phyloP scores from a whole-genome alignment of 2,797 vertebrate species.

The Lycodopsis pacificus region DNA sequence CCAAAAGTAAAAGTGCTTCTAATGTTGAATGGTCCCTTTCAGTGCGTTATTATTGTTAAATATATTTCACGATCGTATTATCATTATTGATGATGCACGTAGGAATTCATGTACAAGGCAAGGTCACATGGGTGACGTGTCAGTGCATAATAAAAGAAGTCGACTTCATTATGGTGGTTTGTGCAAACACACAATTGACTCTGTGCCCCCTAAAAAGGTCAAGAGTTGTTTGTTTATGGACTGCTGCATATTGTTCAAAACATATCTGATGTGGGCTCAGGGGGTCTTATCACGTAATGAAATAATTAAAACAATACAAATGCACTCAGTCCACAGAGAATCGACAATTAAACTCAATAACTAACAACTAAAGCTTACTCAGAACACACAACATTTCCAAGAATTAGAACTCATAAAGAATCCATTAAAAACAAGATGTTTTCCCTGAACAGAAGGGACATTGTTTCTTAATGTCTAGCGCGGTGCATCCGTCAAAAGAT shows the following conservation, averaged over 20 bases:
- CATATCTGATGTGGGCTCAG: slow-evolving; percentile 30
- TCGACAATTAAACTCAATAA: slow-evolving; percentile 68
- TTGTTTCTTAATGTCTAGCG: slow-evolving; percentile 58
- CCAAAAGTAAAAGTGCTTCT: neutral
- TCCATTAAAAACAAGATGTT: slow-evolving; percentile 65
- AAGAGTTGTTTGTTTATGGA: slow-evolving; percentile 34
- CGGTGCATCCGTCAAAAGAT: slow-evolving; percentile 33
- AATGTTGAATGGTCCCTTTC: neutral
- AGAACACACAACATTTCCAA: slow-evolving; percentile 58
- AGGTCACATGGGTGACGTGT: neutral
- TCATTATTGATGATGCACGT: neutral
- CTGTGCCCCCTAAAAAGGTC: slow-evolving; percentile 11
- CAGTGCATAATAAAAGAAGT: neutral
- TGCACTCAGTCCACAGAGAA: slow-evolving; percentile 53
- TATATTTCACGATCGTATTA: too few species aligned
- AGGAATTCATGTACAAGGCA: too few species aligned
- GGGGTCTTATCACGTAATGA: slow-evolving; percentile 48
- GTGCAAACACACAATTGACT: neutral
- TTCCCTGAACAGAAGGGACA: slow-evolving; percentile 60
- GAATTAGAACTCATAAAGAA: slow-evolving; percentile 70
- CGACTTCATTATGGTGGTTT: neutral
- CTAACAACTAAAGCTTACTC: slow-evolving; percentile 56
- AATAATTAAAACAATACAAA: slow-evolving; percentile 67
- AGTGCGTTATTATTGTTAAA: neutral
- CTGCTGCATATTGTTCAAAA: slow-evolving; percentile 5